Percentiles rank a stretch among this genome's conserved stretches.
Conservation (phyloP, 2,113 vertebrate genomes). For the Rhabdomys dilectus region DNA sequence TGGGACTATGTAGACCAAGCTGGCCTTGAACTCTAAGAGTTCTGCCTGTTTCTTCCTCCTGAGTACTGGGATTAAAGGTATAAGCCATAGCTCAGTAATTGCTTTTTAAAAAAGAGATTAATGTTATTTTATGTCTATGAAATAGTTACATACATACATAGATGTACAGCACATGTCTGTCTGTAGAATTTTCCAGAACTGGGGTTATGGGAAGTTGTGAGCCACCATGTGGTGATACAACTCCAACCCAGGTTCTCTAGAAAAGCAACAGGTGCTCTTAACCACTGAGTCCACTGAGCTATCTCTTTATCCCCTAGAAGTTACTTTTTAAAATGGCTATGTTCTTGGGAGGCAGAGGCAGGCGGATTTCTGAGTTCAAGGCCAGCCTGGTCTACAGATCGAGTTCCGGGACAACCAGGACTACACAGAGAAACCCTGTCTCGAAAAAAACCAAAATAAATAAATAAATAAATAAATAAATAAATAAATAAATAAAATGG, state of each 20-base stretch:
- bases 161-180: background rate
- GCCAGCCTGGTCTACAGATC: too few relatives aligned
- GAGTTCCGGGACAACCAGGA: too few relatives aligned
- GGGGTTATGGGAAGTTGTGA: background rate
- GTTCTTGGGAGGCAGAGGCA: too few relatives aligned
- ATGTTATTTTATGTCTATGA: background rate
- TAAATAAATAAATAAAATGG: too few relatives aligned
- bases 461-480: too few relatives aligned
- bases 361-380: too few relatives aligned
- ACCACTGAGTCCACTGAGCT: background rate
- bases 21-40: background rate
- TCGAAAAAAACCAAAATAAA: too few relatives aligned
- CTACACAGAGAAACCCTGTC: too few relatives aligned
- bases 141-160: background rate
- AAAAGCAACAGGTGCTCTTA: background rate
- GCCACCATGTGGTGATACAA: background rate
- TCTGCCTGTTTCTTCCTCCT: background rate
- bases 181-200: background rate
- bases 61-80: background rate
- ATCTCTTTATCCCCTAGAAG: background rate
- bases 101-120: background rate
- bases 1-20: background rate
- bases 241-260: background rate
- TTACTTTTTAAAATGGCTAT: too few relatives aligned
- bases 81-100: background rate